Percentiles rank a stretch among this genome's conserved stretches.
These are phyloP conservation scores for Montipora cactus DNA, from an alignment of 64 coral and sea anemone species.

Conservation along the genomic window DNA sequence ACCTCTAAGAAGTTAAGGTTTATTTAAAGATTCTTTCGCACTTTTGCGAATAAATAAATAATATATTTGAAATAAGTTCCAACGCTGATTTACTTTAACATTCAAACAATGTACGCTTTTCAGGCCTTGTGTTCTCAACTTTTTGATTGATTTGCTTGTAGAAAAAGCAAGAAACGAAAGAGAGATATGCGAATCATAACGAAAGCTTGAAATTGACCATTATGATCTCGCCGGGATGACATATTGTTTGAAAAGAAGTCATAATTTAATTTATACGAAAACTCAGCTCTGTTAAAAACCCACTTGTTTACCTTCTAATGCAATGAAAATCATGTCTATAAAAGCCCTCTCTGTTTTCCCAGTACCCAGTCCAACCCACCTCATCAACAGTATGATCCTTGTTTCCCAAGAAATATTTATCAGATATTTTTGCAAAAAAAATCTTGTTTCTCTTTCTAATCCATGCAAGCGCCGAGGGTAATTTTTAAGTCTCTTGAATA, in stretches of 20 bases:
- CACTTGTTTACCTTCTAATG: too few relatives aligned
- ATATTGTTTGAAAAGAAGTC: slow-evolving; percentile 31
- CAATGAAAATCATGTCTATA: too few relatives aligned
- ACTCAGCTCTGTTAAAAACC: neutral
- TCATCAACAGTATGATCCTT: neutral
- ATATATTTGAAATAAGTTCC: neutral
- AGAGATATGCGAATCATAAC: neutral
- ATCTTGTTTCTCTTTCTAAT: neutral
- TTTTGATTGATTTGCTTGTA: neutral
- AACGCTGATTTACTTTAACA: neutral
- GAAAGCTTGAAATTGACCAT: slow-evolving; percentile 10
- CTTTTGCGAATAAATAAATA: slow-evolving; percentile 11
- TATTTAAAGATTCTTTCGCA: neutral
- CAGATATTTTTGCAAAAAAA: slow-evolving; percentile 21
- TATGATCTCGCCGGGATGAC: slow-evolving; percentile 20
- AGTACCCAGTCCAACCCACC: neutral
- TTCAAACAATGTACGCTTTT: neutral
- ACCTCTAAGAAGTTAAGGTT: neutral
- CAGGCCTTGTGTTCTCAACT: neutral
- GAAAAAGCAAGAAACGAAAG: neutral
- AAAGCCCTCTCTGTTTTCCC: neutral
- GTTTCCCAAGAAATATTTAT: slow-evolving; percentile 32
- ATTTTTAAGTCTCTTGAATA: slow-evolving; percentile 38
- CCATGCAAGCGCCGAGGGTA: neutral
- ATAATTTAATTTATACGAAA: slow-evolving; percentile 27